phyloP scores from a whole-genome alignment of 2,113 vertebrate genomes.

The Anseranas semipalmata region DNA sequence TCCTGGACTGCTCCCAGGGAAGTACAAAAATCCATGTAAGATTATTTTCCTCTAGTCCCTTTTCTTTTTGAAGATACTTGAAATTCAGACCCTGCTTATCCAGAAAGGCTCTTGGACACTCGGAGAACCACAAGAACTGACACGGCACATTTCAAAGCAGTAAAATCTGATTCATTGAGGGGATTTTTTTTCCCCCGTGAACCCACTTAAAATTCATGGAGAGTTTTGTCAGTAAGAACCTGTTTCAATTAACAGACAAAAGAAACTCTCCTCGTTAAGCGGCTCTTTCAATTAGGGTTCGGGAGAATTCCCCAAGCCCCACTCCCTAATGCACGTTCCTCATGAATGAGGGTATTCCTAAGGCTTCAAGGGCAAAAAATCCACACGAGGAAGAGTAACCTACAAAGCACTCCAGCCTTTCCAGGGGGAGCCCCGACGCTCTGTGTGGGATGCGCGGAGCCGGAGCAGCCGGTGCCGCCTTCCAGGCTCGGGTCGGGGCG shows the following conservation, averaged over 20 bases:
- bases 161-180: slow-evolving; percentile 30
- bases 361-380: slow-evolving; percentile 34
- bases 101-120: background rate
- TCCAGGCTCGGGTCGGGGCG: too few species aligned
- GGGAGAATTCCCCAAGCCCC: slow-evolving; percentile 54
- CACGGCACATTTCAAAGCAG: slow-evolving; percentile 14
- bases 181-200: background rate
- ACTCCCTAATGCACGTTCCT: background rate
- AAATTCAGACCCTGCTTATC: slow-evolving; percentile 8
- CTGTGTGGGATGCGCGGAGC: too few species aligned
- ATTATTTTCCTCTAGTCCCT: background rate
- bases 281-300: slow-evolving; percentile 61
- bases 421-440: too few species aligned
- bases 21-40: background rate
- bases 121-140: background rate
- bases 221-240: slow-evolving; percentile 68
- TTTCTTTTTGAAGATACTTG: background rate
- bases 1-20: background rate
- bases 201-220: slow-evolving; percentile 65
- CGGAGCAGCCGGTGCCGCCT: too few species aligned
- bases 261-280: slow-evolving; percentile 58
- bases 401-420: background rate
- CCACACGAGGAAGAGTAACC: background rate
- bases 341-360: background rate
- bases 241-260: slow-evolving; percentile 69